These are phyloP conservation scores for Erpetoichthys calabaricus DNA, from an alignment of 2,797 vertebrate species.

Conservation along the genomic window DNA sequence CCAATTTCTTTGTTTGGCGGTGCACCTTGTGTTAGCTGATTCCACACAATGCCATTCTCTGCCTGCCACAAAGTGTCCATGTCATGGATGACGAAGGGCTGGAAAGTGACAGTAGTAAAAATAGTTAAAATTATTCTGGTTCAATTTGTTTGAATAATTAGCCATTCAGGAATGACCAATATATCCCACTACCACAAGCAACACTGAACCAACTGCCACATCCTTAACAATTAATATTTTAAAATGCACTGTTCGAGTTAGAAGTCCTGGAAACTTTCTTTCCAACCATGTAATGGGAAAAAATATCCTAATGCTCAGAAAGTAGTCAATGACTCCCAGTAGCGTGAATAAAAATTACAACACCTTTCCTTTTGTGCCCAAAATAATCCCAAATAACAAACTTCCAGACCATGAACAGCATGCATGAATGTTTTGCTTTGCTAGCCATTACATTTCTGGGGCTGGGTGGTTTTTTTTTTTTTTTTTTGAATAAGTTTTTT, in stretches of 20 bases:
- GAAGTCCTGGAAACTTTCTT: too few species aligned
- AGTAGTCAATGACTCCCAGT: too few species aligned
- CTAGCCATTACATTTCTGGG: too few species aligned
- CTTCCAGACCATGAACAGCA: too few species aligned
- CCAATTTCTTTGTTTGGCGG: slow-evolving; percentile 91
- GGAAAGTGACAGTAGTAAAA: slow-evolving; percentile 17
- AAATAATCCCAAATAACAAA: too few species aligned
- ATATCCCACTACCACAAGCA: neutral
- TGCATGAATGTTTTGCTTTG: too few species aligned
- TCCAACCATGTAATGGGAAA: too few species aligned
- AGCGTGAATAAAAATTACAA: too few species aligned
- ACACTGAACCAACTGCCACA: neutral
- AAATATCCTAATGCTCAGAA: too few species aligned
- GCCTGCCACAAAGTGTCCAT: slow-evolving; percentile 94
- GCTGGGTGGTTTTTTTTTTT: too few species aligned
- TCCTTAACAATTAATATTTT: neutral
- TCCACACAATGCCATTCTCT: slow-evolving; percentile 90
- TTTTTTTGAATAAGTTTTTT: too few species aligned
- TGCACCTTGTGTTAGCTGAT: slow-evolving; percentile 74
- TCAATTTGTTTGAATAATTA: neutral
- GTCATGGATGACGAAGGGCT: slow-evolving; percentile 97
- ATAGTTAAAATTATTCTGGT: slow-evolving; percentile 16
- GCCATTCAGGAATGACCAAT: neutral
- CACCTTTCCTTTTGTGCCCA: too few species aligned
- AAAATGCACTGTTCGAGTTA: neutral